Evolutionary conservation across 2,113 vertebrate species (phyloP).

Genomic region (Cygnus atratus): DNA sequence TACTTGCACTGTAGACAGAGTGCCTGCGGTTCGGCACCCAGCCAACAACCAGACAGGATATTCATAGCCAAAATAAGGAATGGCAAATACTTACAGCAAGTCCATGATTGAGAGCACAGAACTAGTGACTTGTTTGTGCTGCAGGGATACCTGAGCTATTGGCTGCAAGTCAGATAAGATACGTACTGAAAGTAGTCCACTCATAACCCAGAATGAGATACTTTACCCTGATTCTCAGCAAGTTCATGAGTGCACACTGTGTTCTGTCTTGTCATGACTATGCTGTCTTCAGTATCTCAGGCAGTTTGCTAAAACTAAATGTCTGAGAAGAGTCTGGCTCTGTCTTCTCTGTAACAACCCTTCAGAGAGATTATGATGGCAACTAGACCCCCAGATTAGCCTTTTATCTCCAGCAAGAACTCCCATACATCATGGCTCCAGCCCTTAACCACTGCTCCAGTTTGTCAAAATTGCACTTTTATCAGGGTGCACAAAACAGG

Average conservation of each 20-base stretch:
- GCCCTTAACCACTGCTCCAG: background rate
- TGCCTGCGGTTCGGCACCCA: background rate
- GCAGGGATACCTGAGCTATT: background rate
- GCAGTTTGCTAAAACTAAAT: background rate
- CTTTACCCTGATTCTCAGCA: background rate
- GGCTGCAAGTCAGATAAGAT: background rate
- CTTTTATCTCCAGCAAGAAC: background rate
- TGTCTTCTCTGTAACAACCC: background rate
- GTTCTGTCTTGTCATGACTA: background rate
- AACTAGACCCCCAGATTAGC: rapidly evolving
- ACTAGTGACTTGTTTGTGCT: rapidly evolving
- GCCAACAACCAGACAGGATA: background rate
- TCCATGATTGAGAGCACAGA: background rate
- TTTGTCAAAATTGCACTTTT: background rate
- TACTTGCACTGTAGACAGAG: background rate
- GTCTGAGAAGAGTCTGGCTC: background rate
- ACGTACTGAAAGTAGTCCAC: background rate
- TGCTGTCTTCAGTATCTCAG: background rate
- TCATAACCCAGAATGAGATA: background rate
- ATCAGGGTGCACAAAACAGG: background rate
- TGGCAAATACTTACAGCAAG: background rate
- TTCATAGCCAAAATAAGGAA: background rate
- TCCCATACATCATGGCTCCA: background rate
- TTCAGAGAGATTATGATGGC: background rate
- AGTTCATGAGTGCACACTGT: background rate